phyloP scores from a whole-genome alignment of 2,888 invertebrate genomes.

The Caenorhabditis panamensis region DNA sequence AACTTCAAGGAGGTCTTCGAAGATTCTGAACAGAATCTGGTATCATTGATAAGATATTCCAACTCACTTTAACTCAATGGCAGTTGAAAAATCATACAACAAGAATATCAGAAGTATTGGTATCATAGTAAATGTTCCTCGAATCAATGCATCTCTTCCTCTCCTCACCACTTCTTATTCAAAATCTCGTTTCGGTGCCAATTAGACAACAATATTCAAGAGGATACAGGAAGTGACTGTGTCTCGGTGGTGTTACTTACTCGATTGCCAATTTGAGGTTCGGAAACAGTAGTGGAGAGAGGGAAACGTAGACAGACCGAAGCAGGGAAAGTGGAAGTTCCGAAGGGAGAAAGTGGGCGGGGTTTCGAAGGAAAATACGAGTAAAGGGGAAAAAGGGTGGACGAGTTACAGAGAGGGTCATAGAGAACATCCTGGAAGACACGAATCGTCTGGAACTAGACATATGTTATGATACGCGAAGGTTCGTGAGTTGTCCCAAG shows the following conservation, averaged over 20 bases:
- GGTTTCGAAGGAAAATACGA: neutral
- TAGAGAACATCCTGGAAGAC: too few species aligned
- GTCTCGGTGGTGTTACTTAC: slow-evolving; percentile 15
- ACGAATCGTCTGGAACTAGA: too few species aligned
- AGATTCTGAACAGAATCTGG: slow-evolving; percentile 37
- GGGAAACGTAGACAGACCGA: slow-evolving; percentile 24
- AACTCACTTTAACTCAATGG: slow-evolving; percentile 43
- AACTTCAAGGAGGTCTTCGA: slow-evolving; percentile 55
- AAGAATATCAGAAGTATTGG: slow-evolving; percentile 15
- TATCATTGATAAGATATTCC: neutral
- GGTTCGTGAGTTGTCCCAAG: too few species aligned
- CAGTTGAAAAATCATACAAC: neutral
- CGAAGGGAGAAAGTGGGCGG: slow-evolving; percentile 16
- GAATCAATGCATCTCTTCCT: slow-evolving; percentile 26
- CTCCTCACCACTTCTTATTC: slow-evolving; percentile 5
- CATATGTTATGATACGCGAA: too few species aligned
- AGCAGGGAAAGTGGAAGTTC: slow-evolving; percentile 13
- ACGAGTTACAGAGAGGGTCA: too few species aligned
- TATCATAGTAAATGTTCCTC: slow-evolving; percentile 26
- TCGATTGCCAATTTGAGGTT: slow-evolving; percentile 28
- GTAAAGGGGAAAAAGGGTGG: neutral
- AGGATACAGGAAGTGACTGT: slow-evolving; percentile 21
- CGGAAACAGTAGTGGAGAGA: slow-evolving; percentile 12
- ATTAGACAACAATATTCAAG: slow-evolving; percentile 44
- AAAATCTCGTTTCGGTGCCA: slow-evolving; percentile 50